Evolutionary conservation across 2,888 invertebrate species (phyloP).

Genomic region (Busseola fusca): DNA sequence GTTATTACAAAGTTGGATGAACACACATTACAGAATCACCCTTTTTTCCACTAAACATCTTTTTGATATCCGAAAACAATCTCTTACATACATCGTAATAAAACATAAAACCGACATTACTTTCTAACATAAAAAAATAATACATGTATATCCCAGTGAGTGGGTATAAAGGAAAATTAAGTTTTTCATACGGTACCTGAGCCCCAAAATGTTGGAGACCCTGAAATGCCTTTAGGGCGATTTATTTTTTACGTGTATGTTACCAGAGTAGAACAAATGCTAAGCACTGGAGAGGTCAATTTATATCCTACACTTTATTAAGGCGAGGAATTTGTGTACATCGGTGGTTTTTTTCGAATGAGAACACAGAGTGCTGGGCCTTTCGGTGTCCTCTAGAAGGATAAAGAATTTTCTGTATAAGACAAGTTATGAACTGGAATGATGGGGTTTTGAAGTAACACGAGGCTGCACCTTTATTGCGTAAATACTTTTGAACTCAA

Average conservation of each 20-base stretch:
- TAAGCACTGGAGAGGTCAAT: conserved; percentile 48
- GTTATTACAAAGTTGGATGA: conserved; percentile 12
- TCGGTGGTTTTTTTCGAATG: conserved; percentile 45
- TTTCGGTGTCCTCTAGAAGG: conserved; percentile 59
- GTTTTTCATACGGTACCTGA: conserved; percentile 41
- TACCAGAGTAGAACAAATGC: conserved; percentile 47
- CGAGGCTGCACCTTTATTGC: background rate
- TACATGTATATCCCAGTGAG: conserved; percentile 32
- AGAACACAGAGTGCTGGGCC: conserved; percentile 44
- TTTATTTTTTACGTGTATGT: conserved; percentile 48
- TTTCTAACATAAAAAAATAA: conserved; percentile 35
- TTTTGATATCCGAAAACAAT: conserved; percentile 39
- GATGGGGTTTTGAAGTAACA: background rate
- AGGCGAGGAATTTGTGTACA: conserved; percentile 49
- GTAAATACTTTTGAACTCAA: no score
- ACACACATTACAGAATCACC: conserved; percentile 16
- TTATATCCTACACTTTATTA: conserved; percentile 58
- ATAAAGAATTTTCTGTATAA: conserved; percentile 32
- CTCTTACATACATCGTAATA: conserved; percentile 37
- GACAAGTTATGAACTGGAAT: conserved; percentile 30
- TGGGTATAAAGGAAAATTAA: conserved; percentile 54
- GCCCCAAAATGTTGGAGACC: conserved; percentile 24
- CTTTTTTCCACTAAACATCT: conserved; percentile 18
- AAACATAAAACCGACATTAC: conserved; percentile 36
- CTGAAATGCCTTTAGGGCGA: conserved; percentile 37